These are phyloP conservation scores for Salminus brasiliensis DNA, from an alignment of 2,113 vertebrate genomes.

Conservation along the genomic window DNA sequence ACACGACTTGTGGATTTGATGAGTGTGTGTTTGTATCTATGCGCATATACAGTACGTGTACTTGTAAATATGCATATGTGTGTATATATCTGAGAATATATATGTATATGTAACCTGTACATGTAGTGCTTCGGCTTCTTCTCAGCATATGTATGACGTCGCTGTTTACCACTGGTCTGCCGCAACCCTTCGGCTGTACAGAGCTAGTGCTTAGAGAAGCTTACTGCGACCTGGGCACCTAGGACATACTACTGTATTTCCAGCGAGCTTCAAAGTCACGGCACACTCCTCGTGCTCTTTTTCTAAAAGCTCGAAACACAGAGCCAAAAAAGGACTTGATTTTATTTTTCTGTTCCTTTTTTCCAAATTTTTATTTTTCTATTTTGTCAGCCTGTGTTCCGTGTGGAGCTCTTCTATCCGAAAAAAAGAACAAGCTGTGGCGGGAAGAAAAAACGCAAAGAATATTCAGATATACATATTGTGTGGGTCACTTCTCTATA, in stretches of 20 bases:
- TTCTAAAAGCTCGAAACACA: slow-evolving; percentile 23
- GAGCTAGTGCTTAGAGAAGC: neutral
- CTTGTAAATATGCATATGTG: slow-evolving; percentile 36
- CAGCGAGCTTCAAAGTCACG: neutral
- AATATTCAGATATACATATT: slow-evolving; percentile 16
- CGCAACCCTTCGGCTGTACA: neutral
- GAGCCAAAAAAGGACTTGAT: slow-evolving; percentile 47
- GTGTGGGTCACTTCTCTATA: neutral
- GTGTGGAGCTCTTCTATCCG: slow-evolving; percentile 57
- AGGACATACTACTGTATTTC: neutral
- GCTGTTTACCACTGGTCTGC: slow-evolving; percentile 6
- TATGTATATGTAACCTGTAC: slow-evolving; percentile 56
- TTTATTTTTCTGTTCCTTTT: slow-evolving; percentile 62
- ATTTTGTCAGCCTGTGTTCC: slow-evolving; percentile 59
- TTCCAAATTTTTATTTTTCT: slow-evolving; percentile 69
- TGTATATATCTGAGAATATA: slow-evolving; percentile 47
- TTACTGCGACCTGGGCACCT: neutral
- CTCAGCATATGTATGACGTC: slow-evolving; percentile 3
- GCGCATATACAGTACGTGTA: slow-evolving; percentile 42
- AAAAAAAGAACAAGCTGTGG: slow-evolving; percentile 27
- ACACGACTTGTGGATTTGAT: slow-evolving; percentile 45
- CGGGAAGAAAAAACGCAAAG: neutral
- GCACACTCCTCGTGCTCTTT: neutral
- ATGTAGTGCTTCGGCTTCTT: slow-evolving; percentile 34
- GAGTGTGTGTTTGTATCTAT: slow-evolving; percentile 58